Evolutionary conservation across 2,888 invertebrate genomes (phyloP), one percentile per base, ranked within the genome.

Genomic region (Labia minor): DNA sequence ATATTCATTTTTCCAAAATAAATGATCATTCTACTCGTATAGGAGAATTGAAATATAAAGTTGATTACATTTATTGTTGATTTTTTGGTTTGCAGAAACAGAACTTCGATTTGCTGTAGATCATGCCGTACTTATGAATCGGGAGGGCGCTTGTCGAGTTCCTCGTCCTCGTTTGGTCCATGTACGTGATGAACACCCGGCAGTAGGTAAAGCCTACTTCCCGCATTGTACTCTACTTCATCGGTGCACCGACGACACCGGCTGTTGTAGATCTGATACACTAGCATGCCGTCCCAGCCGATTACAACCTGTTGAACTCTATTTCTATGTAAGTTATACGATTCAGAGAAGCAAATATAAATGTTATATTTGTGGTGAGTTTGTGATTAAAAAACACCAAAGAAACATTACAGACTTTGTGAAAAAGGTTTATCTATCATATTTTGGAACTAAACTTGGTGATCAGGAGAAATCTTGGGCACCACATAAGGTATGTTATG

Each of bases 221-320:
- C 95, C 95, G 0, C 87, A 89, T 65, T 94, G 93, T 76, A 92
- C 92, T 16, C 84, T 90, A 65, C 80, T 95, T 66, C 89, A 94
- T 76, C 85, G 91, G 70, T 95, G 95, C 77, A 86, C 88, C 11
- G 90, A 91, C 72, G 91, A 92, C 78, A 86, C 90, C 19, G 94
- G 94, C 66, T 95, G 95, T 79, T 95, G 95, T 76, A 80, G 80
- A 70, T 83, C 83, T 69, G 86, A 87, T 69, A 78, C 82, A 0
- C 83, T 86, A 69, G 86, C 87, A 62, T 95, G 94, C 78, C 88
- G 87, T 14, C 88, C 92, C 0, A 87, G 89, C 74, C 83, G 82
- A 11, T 86, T 86, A 37, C 83, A 85, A 72, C 81, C 83, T 71
- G 86, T 94, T 68, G 85, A 87, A 61, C 81, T 90, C 65, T 86